A percentile compares a stretch with the other conserved stretches of the same genome.
Evolutionary conservation across 2,113 vertebrate genomes (phyloP).

Genomic region (Alligator sinensis): DNA sequence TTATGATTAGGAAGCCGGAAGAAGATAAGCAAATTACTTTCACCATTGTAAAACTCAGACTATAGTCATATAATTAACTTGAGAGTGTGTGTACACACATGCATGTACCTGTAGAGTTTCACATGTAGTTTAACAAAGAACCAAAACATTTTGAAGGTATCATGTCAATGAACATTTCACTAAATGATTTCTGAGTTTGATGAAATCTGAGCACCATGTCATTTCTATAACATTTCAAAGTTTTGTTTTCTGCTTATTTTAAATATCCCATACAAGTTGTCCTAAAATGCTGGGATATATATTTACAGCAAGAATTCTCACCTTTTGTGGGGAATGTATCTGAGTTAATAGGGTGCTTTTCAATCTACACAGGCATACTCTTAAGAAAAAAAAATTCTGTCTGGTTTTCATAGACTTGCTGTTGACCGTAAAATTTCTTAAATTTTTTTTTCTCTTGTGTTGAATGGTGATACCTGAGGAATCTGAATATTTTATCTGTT

Average conservation of each 20-base stretch:
- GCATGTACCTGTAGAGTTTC: neutral
- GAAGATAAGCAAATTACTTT: neutral
- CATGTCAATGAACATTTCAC: neutral
- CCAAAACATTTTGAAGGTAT: neutral
- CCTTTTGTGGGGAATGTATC: neutral
- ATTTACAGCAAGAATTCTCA: neutral
- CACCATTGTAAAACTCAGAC: neutral
- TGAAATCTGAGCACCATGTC: neutral
- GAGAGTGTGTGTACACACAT: neutral
- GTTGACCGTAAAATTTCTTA: neutral
- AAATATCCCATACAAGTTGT: neutral
- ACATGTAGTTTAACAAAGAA: neutral
- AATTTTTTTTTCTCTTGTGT: neutral
- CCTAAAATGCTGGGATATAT: neutral
- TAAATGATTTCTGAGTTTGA: neutral
- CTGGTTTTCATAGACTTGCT: neutral
- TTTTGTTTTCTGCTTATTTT: neutral
- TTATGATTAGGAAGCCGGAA: neutral
- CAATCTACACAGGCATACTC: neutral
- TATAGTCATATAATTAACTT: neutral
- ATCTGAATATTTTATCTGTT: neutral
- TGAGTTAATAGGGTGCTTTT: neutral
- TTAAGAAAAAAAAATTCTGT: neutral
- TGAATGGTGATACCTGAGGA: neutral
- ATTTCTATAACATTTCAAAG: neutral